Conservation (phyloP, 2,113 vertebrate species). For the Cynoglossus semilaevis region DNA sequence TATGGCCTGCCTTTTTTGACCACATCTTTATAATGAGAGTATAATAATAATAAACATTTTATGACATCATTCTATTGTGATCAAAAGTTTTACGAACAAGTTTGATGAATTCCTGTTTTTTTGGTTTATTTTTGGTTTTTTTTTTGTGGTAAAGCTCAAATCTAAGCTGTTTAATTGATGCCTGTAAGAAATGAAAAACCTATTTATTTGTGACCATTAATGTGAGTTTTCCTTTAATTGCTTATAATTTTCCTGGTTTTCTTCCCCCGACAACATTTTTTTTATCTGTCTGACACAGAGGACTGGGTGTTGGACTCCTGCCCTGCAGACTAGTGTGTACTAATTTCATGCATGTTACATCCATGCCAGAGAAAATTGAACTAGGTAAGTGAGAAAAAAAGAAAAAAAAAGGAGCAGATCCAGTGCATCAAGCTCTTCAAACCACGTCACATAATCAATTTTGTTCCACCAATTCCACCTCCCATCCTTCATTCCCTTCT, state of each 20-base stretch:
- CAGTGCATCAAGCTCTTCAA: constrained; percentile 24
- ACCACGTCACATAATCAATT: constrained; percentile 26
- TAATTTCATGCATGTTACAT: constrained; percentile 35
- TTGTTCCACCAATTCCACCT: constrained; percentile 22
- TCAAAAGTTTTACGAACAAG: too few relatives aligned
- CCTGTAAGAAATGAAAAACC: too few relatives aligned
- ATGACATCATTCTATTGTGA: too few relatives aligned
- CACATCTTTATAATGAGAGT: too few relatives aligned
- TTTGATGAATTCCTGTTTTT: too few relatives aligned
- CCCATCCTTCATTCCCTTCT: constrained; percentile 26
- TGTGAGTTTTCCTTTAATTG: not conserved
- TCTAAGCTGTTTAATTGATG: too few relatives aligned
- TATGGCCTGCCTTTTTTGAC: too few relatives aligned
- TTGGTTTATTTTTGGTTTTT: too few relatives aligned
- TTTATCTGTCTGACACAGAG: constrained; percentile 27
- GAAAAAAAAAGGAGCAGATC: constrained; percentile 13
- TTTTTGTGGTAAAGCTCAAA: too few relatives aligned
- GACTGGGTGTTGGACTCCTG: constrained; percentile 22
- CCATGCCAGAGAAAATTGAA: constrained; percentile 2
- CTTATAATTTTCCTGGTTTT: not conserved
- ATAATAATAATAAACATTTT: too few relatives aligned
- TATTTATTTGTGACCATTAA: not conserved
- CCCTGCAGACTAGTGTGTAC: constrained; percentile 9
- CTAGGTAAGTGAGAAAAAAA: not conserved
- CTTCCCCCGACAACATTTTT: not conserved